Base-by-base conservation (phyloP, 2,888 invertebrate species). In the Scelioninae gen. 1 region DNA sequence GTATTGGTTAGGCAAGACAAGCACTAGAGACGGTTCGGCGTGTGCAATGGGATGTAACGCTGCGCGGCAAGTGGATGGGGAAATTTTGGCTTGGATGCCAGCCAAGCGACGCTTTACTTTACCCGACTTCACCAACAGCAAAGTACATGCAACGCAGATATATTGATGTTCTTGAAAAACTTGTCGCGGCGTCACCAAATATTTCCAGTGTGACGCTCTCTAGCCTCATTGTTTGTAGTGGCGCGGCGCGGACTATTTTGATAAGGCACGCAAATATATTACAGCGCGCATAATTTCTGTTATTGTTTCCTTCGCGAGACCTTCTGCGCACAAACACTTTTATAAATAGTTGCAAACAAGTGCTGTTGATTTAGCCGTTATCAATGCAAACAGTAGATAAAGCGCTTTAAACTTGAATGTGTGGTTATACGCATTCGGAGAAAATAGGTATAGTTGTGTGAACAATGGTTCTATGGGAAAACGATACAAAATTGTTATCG, bases 61-160 rank as follows among this genome's bases (percentile, higher is more conserved):
- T 76, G 58, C 76, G 55, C 72, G 66, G 85, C 66, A 83, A 84
- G 80, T 85, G 85, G 85, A 69, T 81, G 66, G 49, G 72, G 85
- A 87, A 88, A 90, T 90, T 88, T 88, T 83, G 84, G 87, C 86
- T 90, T 91, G 91, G 91, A 89, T 87, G 83, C 66, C 71, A 82
- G 91, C 92, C 92, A 92, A 89, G 85, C 87, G 86, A 88, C 88
- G 87, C 88, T 89, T 90, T 88, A 88, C 89, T 90, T 89, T 86
- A 86, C 86, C 88, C 86, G 88, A 88, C 89, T 90, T 88, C 79
- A 84, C 86, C 81, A 74, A 58, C 79, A 86, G 86, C 83, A 87
- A 87, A 88, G 87, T 88, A 87, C 82, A 82, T 75, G 69, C 81
- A 84, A 85, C 85, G 86, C 86, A 88, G 88, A 89, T 89, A 89